Evolutionary conservation across 2,797 vertebrate species (phyloP), one percentile per base, ranked within the genome.

Genomic region (Masticophis lateralis): DNA sequence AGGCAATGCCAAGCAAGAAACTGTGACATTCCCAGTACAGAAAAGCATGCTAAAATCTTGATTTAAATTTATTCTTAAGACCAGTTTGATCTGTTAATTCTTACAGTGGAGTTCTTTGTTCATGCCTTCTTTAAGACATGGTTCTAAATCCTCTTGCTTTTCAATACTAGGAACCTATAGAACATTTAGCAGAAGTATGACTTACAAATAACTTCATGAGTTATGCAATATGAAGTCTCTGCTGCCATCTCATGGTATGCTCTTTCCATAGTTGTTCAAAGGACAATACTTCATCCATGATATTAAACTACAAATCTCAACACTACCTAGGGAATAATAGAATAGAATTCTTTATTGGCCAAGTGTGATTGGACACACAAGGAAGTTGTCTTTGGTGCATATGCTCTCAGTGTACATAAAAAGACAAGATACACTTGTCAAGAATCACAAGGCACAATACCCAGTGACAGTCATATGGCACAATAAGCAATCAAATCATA

Each of bases 171-270:
- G 22, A 91, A 93, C 91, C 32, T 32, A 61, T 25, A 92, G 28
- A 60, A 53, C 79, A 5, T 11, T 56, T 1, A 0, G 87, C 60
- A 51, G 53, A 43, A 37, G 56, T 5, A 53, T 0, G 7, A 32
- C 83, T 56, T 56, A 1, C 20, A 74, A 79, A 59, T 1, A 88
- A 88, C 0, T 9, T 16, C 61, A 43, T 13, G 2, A 4, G 4
- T 20, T 60, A 90, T 37, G 63, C 87, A 92, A 79, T 47, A 79
- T 2, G 94, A 96, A 95, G 91, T 28, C 95, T 96, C 37, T 95
- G 92, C 96, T 96, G 96, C 97, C 96, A 96, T 92, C 96, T 95
- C 90, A 94, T 93, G 96, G 96, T 53, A n/a, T 51, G 6, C 9
- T 47, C 32, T 20, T 43, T 25, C 18, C 14, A 89, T 57, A 47